Conservation (phyloP, 2,113 vertebrate genomes). For the Cyanoliseus patagonus region DNA sequence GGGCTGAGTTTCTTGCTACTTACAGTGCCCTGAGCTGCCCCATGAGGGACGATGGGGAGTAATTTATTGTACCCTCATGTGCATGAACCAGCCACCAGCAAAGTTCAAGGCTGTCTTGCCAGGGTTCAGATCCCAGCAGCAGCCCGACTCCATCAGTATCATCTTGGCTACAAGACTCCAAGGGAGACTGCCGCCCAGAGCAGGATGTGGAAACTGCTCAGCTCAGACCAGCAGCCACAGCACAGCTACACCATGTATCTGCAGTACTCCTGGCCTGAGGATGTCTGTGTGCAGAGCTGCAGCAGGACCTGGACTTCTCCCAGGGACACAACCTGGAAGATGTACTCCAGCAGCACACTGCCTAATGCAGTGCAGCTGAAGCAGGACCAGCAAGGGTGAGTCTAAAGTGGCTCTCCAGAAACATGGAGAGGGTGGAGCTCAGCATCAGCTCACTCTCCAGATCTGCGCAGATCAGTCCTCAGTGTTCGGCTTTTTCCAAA, state of each 20-base stretch:
- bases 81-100: background rate
- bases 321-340: background rate
- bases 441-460: background rate
- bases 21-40: background rate
- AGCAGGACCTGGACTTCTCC: background rate
- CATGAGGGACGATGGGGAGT: fast-evolving
- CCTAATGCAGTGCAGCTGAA: background rate
- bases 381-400: background rate
- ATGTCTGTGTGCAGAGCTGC: background rate
- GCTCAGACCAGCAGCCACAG: background rate
- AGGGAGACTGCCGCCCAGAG: background rate
- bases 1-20: background rate
- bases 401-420: background rate
- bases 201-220: background rate
- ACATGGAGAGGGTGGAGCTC: background rate
- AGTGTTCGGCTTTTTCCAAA: background rate
- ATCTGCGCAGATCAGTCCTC: fast-evolving
- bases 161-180: background rate
- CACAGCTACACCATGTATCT: fast-evolving
- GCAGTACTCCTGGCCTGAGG: background rate
- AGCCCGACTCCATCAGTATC: background rate
- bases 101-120: background rate
- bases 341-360: background rate
- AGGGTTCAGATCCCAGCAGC: background rate
- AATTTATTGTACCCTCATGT: background rate